Base-by-base conservation (phyloP, 2,797 vertebrate species). In the Champsocephalus esox region DNA sequence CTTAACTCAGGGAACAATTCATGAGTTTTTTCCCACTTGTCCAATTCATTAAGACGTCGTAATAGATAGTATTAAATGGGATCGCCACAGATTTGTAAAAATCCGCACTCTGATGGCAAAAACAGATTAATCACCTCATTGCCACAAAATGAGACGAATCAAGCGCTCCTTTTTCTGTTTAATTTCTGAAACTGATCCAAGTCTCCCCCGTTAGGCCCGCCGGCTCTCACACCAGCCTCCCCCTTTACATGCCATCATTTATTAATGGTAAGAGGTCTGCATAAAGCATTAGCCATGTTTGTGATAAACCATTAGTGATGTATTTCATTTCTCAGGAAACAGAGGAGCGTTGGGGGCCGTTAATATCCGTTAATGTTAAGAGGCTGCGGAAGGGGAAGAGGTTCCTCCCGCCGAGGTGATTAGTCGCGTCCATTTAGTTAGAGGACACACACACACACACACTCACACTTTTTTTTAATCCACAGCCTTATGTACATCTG, bases 291-390 rank as follows among this genome's bases (percentile, higher is more conserved):
- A 91, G 89, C 84, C 66, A 34, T 89, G 91, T 92, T 92, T 92
- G 91, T 92, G 91, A 92, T 92, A 89, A 92, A 92, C 83, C 91
- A 92, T 92, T 92, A 92, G 90, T 91, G 89, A 89, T 88, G 82
- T 88, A 89, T 92, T 92, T 92, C 90, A 92, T 92, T 92, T 71
- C 88, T 92, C 89, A 92, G 91, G 90, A 92, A 91, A 90, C 89
- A 3, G 75, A 44, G 51, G 89, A 86, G 89, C 87, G 44, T 82
- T 89, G 91, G 87, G 90, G 90, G 89, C 87, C 87, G 88, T 92
- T 92, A 92, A 89, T 91, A 91, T 90, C 90, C 89, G 89, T 91
- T 92, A 91, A 92, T 87, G 91, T 92, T 89, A 91, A 89, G 81
- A 92, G 84, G 85, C 84, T 88, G 87, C 91, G 90, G 90, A 91